Conservation (phyloP, 2,113 vertebrate genomes). For the Lasiurus cinereus region DNA sequence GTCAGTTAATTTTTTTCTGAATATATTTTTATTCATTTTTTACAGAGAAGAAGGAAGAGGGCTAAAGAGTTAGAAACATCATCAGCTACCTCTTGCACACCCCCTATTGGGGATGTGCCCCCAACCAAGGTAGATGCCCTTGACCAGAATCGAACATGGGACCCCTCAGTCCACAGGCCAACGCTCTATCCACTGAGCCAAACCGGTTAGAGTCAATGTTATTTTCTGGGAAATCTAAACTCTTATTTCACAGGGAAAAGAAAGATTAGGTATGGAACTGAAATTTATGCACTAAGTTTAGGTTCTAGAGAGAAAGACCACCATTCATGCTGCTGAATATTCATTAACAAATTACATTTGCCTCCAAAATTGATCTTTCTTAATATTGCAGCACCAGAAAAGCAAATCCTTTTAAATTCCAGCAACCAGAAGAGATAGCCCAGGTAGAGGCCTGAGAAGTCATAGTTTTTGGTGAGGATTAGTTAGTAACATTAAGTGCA, state of each 20-base stretch:
- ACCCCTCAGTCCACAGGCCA: too few species aligned
- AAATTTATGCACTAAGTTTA: neutral
- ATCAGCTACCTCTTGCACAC: too few species aligned
- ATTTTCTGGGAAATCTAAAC: constrained; percentile 24
- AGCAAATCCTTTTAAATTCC: neutral
- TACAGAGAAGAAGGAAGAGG: too few species aligned
- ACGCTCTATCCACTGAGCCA: too few species aligned
- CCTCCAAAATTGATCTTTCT: neutral
- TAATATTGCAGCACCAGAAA: constrained; percentile 36
- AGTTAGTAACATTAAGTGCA: neutral
- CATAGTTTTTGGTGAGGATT: constrained; percentile 9
- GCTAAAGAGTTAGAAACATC: too few species aligned
- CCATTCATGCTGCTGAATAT: neutral
- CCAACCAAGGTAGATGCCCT: too few species aligned
- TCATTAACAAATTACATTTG: constrained; percentile 44
- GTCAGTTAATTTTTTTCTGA: neutral
- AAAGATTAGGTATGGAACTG: neutral
- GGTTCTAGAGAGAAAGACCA: constrained; percentile 12
- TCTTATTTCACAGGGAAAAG: neutral
- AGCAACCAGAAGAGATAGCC: neutral
- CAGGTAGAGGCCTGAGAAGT: neutral
- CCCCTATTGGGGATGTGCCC: too few species aligned
- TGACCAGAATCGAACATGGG: too few species aligned
- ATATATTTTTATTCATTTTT: too few species aligned
- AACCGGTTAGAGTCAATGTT: neutral